Evolutionary conservation across 2,888 invertebrate genomes (phyloP).

Genomic region (Girardia tigrina): DNA sequence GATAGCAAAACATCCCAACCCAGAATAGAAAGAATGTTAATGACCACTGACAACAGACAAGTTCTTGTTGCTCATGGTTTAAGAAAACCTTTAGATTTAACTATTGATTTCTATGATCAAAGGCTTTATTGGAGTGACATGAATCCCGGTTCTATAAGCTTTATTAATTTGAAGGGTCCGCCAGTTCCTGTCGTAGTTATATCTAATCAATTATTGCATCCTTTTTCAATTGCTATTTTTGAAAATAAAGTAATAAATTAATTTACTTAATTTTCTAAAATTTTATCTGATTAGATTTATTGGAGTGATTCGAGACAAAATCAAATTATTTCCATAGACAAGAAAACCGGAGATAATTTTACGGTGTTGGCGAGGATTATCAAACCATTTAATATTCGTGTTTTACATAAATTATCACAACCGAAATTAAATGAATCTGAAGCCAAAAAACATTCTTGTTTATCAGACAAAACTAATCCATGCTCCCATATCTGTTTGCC

Average conservation of each 20-base stretch:
- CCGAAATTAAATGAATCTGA: neutral
- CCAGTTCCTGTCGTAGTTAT: neutral
- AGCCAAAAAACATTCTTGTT: neutral
- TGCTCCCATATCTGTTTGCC: slow-evolving; percentile 13
- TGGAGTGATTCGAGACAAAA: neutral
- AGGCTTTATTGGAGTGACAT: slow-evolving; percentile 5
- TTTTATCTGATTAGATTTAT: neutral
- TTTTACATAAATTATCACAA: neutral
- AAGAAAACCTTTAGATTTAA: neutral
- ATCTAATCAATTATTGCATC: slow-evolving; percentile 18
- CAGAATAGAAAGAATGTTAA: neutral
- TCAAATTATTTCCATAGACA: slow-evolving; percentile 19
- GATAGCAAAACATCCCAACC: neutral
- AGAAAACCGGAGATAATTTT: neutral
- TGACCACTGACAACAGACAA: neutral
- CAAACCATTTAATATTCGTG: neutral
- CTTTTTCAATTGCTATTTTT: slow-evolving; percentile 14
- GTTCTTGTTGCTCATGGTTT: neutral
- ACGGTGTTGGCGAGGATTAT: neutral
- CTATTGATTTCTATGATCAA: neutral
- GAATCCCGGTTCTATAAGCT: neutral
- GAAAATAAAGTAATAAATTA: neutral
- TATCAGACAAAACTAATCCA: neutral
- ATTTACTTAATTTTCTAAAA: neutral
- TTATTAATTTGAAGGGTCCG: neutral